Percentiles rank a stretch among this genome's conserved stretches.
Evolutionary conservation across 2,113 vertebrate genomes (phyloP).

Genomic region (Hylia prasina): DNA sequence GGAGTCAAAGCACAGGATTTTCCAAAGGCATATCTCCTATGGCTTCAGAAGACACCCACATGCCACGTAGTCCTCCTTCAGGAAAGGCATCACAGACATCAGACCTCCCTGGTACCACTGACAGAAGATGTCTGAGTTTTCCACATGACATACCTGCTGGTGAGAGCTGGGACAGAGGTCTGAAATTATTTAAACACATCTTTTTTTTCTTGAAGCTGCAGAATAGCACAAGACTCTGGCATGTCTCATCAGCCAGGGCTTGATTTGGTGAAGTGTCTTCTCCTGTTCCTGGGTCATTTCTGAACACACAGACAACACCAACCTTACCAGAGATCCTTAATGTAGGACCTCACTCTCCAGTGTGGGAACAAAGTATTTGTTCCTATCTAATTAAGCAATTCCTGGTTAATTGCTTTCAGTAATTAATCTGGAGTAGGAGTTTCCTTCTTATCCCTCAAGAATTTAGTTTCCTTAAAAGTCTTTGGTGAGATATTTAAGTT

Average conservation of each 20-base stretch:
- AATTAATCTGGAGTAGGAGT: neutral
- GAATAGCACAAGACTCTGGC: neutral
- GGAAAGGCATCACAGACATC: neutral
- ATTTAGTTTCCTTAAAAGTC: neutral
- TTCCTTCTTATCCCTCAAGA: neutral
- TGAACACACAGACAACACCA: neutral
- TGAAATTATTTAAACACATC: neutral
- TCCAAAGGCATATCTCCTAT: neutral
- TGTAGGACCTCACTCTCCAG: rapidly evolving
- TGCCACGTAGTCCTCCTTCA: rapidly evolving
- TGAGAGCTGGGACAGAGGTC: neutral
- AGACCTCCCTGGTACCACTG: neutral
- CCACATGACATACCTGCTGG: neutral
- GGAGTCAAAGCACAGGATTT: neutral
- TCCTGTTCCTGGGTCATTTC: neutral
- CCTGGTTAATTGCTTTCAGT: neutral
- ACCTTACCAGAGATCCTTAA: neutral
- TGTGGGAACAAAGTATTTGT: neutral
- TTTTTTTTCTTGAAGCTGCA: neutral
- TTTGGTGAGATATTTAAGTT: neutral
- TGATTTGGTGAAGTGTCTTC: neutral
- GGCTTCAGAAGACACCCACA: neutral
- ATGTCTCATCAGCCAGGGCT: neutral
- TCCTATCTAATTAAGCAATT: neutral
- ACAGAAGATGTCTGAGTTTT: neutral